These are phyloP conservation scores for Oryzias sinensis DNA, from an alignment of 2,797 vertebrate genomes.

Conservation along the genomic window DNA sequence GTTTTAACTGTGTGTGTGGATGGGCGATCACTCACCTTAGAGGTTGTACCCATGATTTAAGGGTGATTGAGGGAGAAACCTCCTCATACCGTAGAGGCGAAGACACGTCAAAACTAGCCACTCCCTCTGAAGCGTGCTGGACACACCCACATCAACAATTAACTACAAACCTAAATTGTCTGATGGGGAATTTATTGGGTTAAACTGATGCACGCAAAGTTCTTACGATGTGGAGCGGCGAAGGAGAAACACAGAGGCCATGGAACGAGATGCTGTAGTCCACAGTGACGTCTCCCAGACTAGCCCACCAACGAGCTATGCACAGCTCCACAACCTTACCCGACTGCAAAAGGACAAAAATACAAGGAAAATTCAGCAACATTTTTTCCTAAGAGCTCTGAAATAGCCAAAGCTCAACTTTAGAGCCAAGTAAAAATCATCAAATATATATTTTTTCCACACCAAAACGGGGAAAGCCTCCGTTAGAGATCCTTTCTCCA, in stretches of 20 bases:
- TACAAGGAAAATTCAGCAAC: background rate
- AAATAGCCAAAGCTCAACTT: too few species aligned
- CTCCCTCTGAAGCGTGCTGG: constrained; percentile 94
- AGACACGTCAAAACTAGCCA: constrained; percentile 89
- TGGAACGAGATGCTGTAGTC: constrained; percentile 94
- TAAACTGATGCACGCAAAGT: background rate
- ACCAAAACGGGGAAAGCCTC: constrained; percentile 97
- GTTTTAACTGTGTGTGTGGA: background rate
- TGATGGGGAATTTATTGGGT: background rate
- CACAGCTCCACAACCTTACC: constrained; percentile 93
- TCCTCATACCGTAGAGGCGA: constrained; percentile 94
- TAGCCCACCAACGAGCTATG: constrained; percentile 98
- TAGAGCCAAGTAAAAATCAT: too few species aligned
- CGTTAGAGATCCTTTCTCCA: constrained; percentile 90
- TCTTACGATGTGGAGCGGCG: constrained; percentile 93
- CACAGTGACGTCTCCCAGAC: constrained; percentile 91
- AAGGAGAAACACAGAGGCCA: constrained; percentile 85
- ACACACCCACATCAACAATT: constrained; percentile 5
- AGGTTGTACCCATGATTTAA: constrained; percentile 98
- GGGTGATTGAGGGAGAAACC: constrained; percentile 89
- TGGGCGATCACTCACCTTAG: constrained; percentile 79
- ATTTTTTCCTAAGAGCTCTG: background rate
- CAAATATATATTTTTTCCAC: background rate
- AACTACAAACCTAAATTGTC: background rate
- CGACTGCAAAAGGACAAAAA: constrained; percentile 71